Conservation (phyloP, 2,797 vertebrate genomes). For the Cyclura pinguis region DNA sequence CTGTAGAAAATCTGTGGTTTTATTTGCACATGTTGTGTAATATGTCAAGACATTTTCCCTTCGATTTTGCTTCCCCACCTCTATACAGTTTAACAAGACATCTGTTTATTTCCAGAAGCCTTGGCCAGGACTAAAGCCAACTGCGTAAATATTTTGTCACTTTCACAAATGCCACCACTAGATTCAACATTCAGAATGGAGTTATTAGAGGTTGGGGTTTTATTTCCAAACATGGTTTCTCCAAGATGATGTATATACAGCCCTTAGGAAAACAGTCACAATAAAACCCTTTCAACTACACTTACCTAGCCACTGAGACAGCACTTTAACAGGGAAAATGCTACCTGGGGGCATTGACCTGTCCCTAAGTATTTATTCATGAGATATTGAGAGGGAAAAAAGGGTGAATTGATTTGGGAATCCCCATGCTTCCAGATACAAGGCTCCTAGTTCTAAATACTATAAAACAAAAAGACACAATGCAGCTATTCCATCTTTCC, state of each 20-base stretch:
- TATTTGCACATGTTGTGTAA: constrained; percentile 77
- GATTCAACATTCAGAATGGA: constrained; percentile 62
- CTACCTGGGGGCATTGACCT: constrained; percentile 59
- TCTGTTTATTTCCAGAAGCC: constrained; percentile 77
- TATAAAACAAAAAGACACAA: not conserved
- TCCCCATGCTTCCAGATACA: not conserved
- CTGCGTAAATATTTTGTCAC: constrained; percentile 78
- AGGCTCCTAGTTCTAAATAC: not conserved
- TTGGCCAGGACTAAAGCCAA: constrained; percentile 69
- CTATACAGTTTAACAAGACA: constrained; percentile 75
- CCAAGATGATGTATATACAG: constrained; percentile 33
- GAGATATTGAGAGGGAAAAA: constrained; percentile 66
- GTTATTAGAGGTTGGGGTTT: constrained; percentile 56
- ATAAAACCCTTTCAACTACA: not conserved
- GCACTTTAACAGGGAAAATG: constrained; percentile 28
- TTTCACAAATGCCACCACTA: constrained; percentile 69
- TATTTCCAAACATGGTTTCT: constrained; percentile 59
- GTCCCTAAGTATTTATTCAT: constrained; percentile 72
- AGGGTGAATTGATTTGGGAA: not conserved
- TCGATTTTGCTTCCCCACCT: constrained; percentile 62
- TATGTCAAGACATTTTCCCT: constrained; percentile 76
- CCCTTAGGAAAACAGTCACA: constrained; percentile 30
- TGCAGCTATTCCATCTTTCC: not conserved
- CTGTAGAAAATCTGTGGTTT: constrained; percentile 68
- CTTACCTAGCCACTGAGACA: constrained; percentile 52